Evolutionary conservation across 2,113 vertebrate genomes (phyloP).

Genomic region (Camelus bactrianus): DNA sequence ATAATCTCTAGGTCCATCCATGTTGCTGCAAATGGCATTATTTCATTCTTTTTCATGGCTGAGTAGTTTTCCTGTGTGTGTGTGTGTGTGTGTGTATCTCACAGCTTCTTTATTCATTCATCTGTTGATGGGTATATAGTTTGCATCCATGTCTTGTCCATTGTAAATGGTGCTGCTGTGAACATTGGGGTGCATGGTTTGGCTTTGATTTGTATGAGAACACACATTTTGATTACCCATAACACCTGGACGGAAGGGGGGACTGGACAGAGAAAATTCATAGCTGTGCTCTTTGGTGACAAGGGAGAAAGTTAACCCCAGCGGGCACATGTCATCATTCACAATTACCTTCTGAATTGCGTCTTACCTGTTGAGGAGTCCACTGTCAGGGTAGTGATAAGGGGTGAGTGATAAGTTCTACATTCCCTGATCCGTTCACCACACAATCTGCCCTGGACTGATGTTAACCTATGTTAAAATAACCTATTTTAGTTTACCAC

Average conservation of each 20-base stretch:
- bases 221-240: not conserved
- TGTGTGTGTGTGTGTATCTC: too few relatives aligned
- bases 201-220: not conserved
- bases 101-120: too few relatives aligned
- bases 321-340: not conserved
- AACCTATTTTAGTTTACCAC: not conserved
- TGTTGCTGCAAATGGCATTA: too few relatives aligned
- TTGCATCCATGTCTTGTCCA: too few relatives aligned
- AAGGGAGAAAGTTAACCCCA: not conserved
- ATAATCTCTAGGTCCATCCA: too few relatives aligned
- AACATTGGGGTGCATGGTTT: not conserved
- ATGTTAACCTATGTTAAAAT: rapidly evolving
- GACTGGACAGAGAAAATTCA: not conserved
- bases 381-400: not conserved
- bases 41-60: too few relatives aligned
- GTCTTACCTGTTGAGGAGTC: not conserved
- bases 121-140: too few relatives aligned
- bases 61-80: too few relatives aligned
- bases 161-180: too few relatives aligned
- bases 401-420: not conserved
- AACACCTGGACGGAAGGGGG: not conserved
- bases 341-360: not conserved
- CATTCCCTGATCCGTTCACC: not conserved
- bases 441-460: not conserved
- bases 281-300: not conserved